Evolutionary conservation across 2,888 invertebrate species (phyloP), one percentile per base, ranked within the genome.

Genomic region (Xestia xanthographa): DNA sequence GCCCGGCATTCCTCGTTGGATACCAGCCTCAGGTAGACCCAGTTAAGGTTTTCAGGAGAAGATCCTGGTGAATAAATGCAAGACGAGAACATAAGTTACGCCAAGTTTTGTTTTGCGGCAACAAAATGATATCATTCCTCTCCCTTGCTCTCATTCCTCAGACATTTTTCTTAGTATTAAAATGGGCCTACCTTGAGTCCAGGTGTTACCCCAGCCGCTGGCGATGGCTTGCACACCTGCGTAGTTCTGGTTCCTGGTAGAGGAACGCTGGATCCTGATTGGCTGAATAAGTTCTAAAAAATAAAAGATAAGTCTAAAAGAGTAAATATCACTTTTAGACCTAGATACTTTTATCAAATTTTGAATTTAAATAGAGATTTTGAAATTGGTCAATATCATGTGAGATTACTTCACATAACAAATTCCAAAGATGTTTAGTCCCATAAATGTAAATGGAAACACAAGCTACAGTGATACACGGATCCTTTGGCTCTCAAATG

Each of bases 1-100:
- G 8, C 3, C 22, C 79, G 66, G 82, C 95, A 95, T 43, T 73
- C 80, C 0, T 67, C 17, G 86, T 94, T 94, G 2, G 81, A 41
- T 56, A 68, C 68, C 9, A 82, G 73, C 12, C 66, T 66, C 17
- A 88, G 67, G 41, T 53, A 76, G 11, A 88, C 88, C 86, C 85
- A 88, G 74, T 87, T 87, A 72, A 88, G 38, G 34, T 62, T 76
- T 67, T 86, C 84, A 11, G 87, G 84, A 29, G 84, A 73, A 11
- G 74, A 12, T 0, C 72, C 87, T 85, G 73, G 69, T 34, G 1
- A 56, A 45, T 17, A 69, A 53, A 38, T 0, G 17, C 20, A 22
- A 38, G 5, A 43, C 12, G 22, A 17, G 14, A 58, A 11, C 6
- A 34, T 6, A 29, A 6, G n/a, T 38, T 5, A 63, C n/a, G 5